Conservation (phyloP, 1,140 invertebrate species). For the Macrobrachium rosenbergii region DNA sequence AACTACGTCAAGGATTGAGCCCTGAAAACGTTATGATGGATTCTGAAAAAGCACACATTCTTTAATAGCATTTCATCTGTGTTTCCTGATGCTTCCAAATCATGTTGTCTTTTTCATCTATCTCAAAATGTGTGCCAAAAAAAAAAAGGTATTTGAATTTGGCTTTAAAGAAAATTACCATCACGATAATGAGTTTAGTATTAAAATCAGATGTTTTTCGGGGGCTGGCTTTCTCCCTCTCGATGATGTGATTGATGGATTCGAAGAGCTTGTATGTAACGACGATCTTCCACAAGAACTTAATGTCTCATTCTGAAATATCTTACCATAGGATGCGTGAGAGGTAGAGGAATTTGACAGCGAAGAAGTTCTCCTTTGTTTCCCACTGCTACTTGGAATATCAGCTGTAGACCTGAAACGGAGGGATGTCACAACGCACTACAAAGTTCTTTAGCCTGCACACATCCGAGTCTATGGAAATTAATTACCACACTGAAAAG, state of each 20-base stretch:
- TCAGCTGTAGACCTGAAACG: background rate
- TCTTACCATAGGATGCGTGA: background rate
- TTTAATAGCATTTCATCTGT: too few species aligned
- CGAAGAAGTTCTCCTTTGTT: background rate
- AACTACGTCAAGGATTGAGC: too few species aligned
- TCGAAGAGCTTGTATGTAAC: background rate
- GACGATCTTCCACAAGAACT: background rate
- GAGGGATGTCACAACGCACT: background rate
- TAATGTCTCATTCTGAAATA: background rate
- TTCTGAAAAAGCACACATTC: too few species aligned
- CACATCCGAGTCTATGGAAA: slow-evolving; percentile 1
- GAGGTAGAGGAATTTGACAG: background rate
- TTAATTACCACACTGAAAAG: background rate
- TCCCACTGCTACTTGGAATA: background rate
- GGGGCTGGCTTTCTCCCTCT: too few species aligned
- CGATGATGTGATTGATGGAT: background rate
- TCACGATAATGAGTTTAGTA: too few species aligned
- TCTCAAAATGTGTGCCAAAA: too few species aligned
- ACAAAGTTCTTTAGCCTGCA: background rate
- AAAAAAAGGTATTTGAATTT: too few species aligned
- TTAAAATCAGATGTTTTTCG: too few species aligned
- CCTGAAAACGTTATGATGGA: too few species aligned
- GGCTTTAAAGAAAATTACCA: too few species aligned
- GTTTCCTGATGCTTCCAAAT: too few species aligned
- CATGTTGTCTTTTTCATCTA: too few species aligned